Conservation (phyloP, 2,797 vertebrate genomes). For the Gadopsis marmoratus region DNA sequence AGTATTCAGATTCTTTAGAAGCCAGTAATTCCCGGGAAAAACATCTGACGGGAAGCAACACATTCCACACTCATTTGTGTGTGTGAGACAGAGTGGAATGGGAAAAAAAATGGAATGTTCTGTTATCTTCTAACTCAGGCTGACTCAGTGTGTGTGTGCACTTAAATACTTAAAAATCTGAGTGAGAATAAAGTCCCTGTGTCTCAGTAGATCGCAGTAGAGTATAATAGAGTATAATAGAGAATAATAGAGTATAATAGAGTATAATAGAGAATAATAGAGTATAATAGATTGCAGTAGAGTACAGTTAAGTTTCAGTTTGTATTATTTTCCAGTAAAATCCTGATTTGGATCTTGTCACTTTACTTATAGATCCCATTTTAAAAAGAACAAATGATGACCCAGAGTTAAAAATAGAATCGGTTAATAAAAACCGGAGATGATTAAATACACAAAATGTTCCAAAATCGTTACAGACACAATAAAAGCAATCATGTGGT, state of each 20-base stretch:
- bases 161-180: too few species aligned
- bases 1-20: conserved; percentile 4
- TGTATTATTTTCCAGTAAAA: background rate
- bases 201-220: too few species aligned
- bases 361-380: background rate
- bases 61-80: background rate
- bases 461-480: background rate
- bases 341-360: background rate
- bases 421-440: background rate
- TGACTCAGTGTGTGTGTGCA: background rate
- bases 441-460: background rate
- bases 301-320: background rate
- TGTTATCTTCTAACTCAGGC: background rate
- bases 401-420: background rate
- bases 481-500: background rate
- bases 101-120: background rate
- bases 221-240: too few species aligned
- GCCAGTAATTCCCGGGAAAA: conserved; percentile 3
- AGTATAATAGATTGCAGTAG: too few species aligned
- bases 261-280: too few species aligned
- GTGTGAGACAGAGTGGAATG: background rate
- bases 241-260: too few species aligned
- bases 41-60: conserved; percentile 18
- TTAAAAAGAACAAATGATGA: background rate
- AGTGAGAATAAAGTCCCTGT: too few species aligned